These are phyloP conservation scores for Eurystomus gularis DNA, from an alignment of 2,113 vertebrate species.

Conservation along the genomic window DNA sequence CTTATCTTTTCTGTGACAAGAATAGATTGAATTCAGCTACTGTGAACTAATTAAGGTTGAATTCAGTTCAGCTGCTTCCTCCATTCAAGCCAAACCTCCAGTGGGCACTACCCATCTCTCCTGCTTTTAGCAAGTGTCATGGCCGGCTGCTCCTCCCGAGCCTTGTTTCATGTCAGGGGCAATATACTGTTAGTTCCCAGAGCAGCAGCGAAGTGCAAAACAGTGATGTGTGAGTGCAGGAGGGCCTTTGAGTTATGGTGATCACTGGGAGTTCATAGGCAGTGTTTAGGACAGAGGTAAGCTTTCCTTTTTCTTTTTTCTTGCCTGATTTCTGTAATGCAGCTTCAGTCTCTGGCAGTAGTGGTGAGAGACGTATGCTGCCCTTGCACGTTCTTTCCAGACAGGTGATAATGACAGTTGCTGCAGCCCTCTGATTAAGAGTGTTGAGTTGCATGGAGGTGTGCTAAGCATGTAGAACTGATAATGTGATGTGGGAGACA, in stretches of 20 bases:
- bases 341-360: not conserved
- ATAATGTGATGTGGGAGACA: not conserved
- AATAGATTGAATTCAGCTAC: not conserved
- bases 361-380: fast-evolving
- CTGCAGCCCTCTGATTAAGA: not conserved
- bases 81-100: not conserved
- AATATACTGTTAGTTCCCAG: not conserved
- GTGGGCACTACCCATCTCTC: not conserved
- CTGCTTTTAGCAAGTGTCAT: not conserved
- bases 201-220: not conserved
- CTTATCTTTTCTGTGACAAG: conserved; percentile 10
- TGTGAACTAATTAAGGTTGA: conserved; percentile 42
- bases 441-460: not conserved
- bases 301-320: not conserved
- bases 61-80: not conserved
- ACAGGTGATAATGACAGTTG: not conserved
- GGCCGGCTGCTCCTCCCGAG: not conserved
- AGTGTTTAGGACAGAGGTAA: not conserved
- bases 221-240: not conserved
- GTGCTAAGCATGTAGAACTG: not conserved
- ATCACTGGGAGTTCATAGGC: not conserved
- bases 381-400: not conserved
- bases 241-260: not conserved
- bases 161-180: fast-evolving
- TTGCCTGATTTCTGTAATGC: not conserved